Base-by-base conservation (phyloP, 2,888 invertebrate genomes). In the Caenorhabditis sp. region DNA sequence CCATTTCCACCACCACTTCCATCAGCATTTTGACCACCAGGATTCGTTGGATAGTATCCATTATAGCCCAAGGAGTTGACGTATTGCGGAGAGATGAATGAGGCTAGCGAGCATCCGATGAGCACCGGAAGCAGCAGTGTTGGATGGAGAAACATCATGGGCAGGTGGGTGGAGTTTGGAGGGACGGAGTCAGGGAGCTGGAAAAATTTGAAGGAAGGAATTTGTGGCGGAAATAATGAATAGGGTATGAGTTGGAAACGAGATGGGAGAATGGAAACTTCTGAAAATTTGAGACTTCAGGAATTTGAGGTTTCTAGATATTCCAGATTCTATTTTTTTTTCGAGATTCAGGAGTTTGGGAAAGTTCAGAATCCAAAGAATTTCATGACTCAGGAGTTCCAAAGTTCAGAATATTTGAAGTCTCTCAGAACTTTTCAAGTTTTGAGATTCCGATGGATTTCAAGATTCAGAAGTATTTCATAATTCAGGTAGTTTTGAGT, bases 71-170 rank as follows among this genome's bases (percentile, higher is more conserved):
- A 41, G 41, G 41, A 31, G 10, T 26, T 44, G 12, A 66, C 49
- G 14, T 66, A 66, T 10, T 66, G 66, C 0, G 66, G 66, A 12
- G 66, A 28, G 35, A 66, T 66, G 47, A 66, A 66, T 22, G 66
- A 51, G 31, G 66, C 66, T 10, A 66, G 35, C 2, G 66, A 66
- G 66, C 66, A 66, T 1, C 66, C 66, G 35, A 66, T 66, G 14
- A 66, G 41, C 26, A 64, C 63, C 0, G 63, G 47, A 2, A 64
- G 66, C 7, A 66, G 35, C 1, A 66, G 22, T 31, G 66, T 51
- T 12, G 49, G 49, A 22, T 51, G 66, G 51, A 66, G 49, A 26
- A 64, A 24, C 54, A 54, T 26, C 49, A 49, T 49, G 49, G 49
- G 3, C 12, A n/a, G 10, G n/a, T 5, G 49, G 49, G 49, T 19